Evolutionary conservation across 2,797 vertebrate genomes (phyloP), one percentile per base, ranked within the genome.

Genomic region (Myiotriccus ornatus): DNA sequence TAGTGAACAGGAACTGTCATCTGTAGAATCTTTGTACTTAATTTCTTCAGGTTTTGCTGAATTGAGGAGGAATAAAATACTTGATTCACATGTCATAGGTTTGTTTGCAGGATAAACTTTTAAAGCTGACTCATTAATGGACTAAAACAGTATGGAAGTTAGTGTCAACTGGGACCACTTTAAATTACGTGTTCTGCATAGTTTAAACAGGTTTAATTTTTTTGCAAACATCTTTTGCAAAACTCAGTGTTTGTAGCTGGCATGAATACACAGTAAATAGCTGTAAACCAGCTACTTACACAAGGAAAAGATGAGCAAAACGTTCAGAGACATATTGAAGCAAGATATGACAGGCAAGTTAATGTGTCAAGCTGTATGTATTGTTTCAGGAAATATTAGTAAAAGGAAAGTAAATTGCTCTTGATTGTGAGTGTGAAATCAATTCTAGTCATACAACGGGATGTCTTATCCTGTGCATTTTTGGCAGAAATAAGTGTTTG

Each of bases 121-220:
- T 87, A 92, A 64, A 80, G 32, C 35, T 32, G 52, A 95, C 79
- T 94, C 34, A 71, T 90, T 87, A 95, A 86, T 68, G 46, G 80
- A 91, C 7, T 59, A 14, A 67, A 83, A 16, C 16, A 67, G 12
- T 34, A 34, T 37, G 56, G 57, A 67, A 90, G n/a, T 68, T 74
- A 43, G 35, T 65, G 39, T 67, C 67, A 63, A 4, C 55, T 11
- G 28, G 53, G 28, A 75, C 14, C 13, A 30, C 6, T 44, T 64
- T 49, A 68, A 70, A 44, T 55, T 32, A 20, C 3, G 5, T 81
- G 2, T 71, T 75, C 32, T 71, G 27, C 6, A 0, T 56, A 46
- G 27, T 57, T 84, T 52, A 67, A 83, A 78, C 0, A 4, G 9
- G 6, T 1, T 49, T 39, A 6, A 2, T 15, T 39, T 39, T 60